phyloP scores from a whole-genome alignment of 1,140 invertebrate genomes.

The Eriosoma lanigerum region DNA sequence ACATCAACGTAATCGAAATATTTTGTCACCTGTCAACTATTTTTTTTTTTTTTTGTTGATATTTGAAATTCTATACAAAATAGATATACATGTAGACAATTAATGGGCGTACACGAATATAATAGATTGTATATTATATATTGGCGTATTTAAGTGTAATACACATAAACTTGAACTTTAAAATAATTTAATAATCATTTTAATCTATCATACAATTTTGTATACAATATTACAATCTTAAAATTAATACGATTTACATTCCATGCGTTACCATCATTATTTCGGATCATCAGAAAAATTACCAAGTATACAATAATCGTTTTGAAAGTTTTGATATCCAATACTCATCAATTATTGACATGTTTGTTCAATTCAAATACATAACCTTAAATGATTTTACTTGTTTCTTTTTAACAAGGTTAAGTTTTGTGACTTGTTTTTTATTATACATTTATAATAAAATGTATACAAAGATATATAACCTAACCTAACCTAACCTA shows the following conservation, averaged over 20 bases:
- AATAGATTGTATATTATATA: background rate
- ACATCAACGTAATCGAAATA: constrained; percentile 9
- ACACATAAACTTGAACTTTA: constrained; percentile 5
- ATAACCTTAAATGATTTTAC: background rate
- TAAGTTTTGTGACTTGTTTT: background rate
- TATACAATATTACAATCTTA: constrained; percentile 15
- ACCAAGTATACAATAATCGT: background rate
- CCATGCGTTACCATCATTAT: background rate
- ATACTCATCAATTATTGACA: constrained; percentile 15
- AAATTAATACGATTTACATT: background rate
- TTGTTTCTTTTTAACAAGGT: background rate
- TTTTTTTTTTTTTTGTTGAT: constrained; percentile 1
- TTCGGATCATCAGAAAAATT: background rate
- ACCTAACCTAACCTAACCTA: no score
- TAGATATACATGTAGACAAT: background rate
- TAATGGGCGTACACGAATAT: background rate
- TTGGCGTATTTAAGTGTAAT: background rate
- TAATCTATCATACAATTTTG: background rate
- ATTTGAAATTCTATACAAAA: constrained; percentile 14
- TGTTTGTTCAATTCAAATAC: background rate
- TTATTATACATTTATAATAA: no score
- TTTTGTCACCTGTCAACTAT: constrained; percentile 45
- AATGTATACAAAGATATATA: no score
- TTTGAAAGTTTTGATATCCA: background rate
- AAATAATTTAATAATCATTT: background rate